Percentiles rank a stretch among this genome's conserved stretches.
These are phyloP conservation scores for Lanistes nyassanus DNA, from an alignment of 1,140 invertebrate species.

Conservation along the genomic window DNA sequence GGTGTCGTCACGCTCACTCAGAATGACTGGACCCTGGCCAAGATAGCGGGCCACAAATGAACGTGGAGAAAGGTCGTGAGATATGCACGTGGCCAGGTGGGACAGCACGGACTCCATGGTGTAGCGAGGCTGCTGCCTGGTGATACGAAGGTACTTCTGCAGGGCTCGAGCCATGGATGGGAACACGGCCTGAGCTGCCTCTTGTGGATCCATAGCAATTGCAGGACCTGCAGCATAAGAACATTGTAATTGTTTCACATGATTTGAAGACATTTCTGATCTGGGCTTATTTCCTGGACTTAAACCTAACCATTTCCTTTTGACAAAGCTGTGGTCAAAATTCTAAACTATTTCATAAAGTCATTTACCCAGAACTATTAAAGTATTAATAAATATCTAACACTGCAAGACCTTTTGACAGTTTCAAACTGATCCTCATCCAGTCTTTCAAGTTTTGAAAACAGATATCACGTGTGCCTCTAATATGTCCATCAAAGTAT, in stretches of 20 bases:
- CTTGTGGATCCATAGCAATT: slow-evolving; percentile 87
- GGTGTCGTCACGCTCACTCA: slow-evolving; percentile 54
- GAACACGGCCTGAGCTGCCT: slow-evolving; percentile 97
- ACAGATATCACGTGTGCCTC: too few species aligned
- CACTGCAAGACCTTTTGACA: too few species aligned
- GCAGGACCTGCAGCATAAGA: slow-evolving; percentile 66
- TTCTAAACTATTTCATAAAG: too few species aligned
- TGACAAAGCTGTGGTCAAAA: too few species aligned
- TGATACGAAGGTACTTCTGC: slow-evolving; percentile 95
- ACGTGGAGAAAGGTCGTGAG: slow-evolving; percentile 91
- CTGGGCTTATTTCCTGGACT: too few species aligned
- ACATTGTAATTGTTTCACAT: background rate
- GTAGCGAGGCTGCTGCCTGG: slow-evolving; percentile 93
- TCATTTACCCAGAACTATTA: too few species aligned
- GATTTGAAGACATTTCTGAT: background rate
- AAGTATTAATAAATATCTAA: too few species aligned
- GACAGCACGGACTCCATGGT: slow-evolving; percentile 89
- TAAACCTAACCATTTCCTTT: too few species aligned
- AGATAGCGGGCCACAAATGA: slow-evolving; percentile 83
- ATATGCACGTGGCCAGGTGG: slow-evolving; percentile 89
- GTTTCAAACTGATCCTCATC: too few species aligned
- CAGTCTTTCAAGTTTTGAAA: too few species aligned
- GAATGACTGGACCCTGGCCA: slow-evolving; percentile 67
- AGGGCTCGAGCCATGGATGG: slow-evolving; percentile 93
- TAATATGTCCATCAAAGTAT: too few species aligned